phyloP scores from a whole-genome alignment of 2,888 invertebrate genomes.

The Ectropis crepuscularia region DNA sequence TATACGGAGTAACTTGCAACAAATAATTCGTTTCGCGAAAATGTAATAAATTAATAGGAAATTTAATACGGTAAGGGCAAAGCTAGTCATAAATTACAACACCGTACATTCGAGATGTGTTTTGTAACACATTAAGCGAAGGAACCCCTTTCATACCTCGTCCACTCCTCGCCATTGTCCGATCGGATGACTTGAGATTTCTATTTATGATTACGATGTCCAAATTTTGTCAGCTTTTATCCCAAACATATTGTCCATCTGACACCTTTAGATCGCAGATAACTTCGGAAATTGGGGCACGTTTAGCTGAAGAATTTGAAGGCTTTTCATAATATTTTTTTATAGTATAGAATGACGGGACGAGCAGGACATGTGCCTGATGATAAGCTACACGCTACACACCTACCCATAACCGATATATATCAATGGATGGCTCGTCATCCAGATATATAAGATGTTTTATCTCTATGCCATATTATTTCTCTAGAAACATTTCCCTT shows the following conservation, averaged over 20 bases:
- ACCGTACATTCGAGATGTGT: background rate
- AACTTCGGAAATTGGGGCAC: slow-evolving; percentile 38
- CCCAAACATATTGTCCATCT: slow-evolving; percentile 22
- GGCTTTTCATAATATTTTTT: background rate
- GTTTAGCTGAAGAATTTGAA: slow-evolving; percentile 26
- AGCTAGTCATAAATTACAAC: too few relatives aligned
- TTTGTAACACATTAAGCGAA: slow-evolving; percentile 25
- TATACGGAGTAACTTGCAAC: too few relatives aligned
- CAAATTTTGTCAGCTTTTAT: slow-evolving; percentile 39
- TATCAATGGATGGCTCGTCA: too few relatives aligned
- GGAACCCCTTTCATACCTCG: slow-evolving; percentile 50
- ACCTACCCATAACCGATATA: too few relatives aligned
- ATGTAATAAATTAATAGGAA: too few relatives aligned
- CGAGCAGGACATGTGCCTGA: too few relatives aligned
- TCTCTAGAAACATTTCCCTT: too few relatives aligned
- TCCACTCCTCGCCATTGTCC: slow-evolving; percentile 41
- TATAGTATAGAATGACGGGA: background rate
- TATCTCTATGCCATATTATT: too few relatives aligned
- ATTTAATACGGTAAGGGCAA: too few relatives aligned
- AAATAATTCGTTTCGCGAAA: too few relatives aligned
- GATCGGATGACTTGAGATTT: slow-evolving; percentile 49
- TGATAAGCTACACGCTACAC: too few relatives aligned
- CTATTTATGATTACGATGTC: slow-evolving; percentile 42
- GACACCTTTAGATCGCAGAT: slow-evolving; percentile 35
- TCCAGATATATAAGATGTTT: too few relatives aligned